Base-by-base conservation (phyloP, 2,888 invertebrate genomes). In the Allolobophora icterica region DNA sequence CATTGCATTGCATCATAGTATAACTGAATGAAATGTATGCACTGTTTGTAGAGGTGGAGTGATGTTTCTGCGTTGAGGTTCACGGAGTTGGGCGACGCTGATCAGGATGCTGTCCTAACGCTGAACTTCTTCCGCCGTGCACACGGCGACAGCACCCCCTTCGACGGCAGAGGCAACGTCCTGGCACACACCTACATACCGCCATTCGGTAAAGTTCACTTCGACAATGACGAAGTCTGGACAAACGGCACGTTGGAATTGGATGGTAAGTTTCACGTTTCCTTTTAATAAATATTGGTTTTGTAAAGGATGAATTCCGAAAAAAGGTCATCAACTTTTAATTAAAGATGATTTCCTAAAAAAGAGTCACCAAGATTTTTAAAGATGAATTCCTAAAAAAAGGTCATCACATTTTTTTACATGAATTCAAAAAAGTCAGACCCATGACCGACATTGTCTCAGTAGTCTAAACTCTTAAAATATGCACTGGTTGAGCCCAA, bases 121-220 rank as follows among this genome's bases (percentile, higher is more conserved):
- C 24, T 87, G 21, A 38, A 87, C 35, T 87, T 87, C 35, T 87
- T 35, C 87, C 17, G 35, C 19, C 35, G 87, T 24, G 19, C 30
- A 35, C 87, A 87, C 38, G 35, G 38, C 13, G 87, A 87, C 87
- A 11, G 35, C 6, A 13, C 38, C 0, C 34, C 87, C 35, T 87
- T 87, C 87, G 87, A 87, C 87, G 87, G 87, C 17, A 34, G 34
- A 34, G 87, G 87, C 4, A 6, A 35, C 0, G 87, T 87, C 35
- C 87, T 87, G 35, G 87, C 34, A 0, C 87, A 87, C 35, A 87
- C 87, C 34, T 87, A 35, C 87, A 87, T 87, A 21, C 87, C 87
- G 11, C 87, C 87, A 24, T 21, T 24, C 34, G 87, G 35, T 34
- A 35, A 1, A 87, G 38, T 87, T 17, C 87, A 87, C 87, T 87